These are phyloP conservation scores for Canis aureus DNA, from an alignment of 2,113 vertebrate species.

Conservation along the genomic window DNA sequence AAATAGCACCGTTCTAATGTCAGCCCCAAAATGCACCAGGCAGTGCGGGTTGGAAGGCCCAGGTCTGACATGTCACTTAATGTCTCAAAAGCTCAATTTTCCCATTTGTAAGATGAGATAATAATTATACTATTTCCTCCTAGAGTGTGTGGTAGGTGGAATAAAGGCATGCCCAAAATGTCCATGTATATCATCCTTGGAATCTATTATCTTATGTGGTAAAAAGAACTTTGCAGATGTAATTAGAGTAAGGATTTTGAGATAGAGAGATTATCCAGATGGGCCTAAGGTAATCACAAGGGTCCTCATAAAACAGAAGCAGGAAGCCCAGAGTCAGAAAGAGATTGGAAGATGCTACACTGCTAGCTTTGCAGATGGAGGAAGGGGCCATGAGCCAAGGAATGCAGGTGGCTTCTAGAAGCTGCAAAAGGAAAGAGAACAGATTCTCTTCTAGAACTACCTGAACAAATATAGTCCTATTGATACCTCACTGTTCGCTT, in stretches of 20 bases:
- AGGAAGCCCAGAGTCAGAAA: neutral
- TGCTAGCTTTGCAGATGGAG: neutral
- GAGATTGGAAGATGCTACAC: neutral
- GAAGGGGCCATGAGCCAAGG: neutral
- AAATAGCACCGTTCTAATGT: neutral
- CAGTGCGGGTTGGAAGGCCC: neutral
- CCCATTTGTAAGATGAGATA: neutral
- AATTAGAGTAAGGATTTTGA: slow-evolving; percentile 9
- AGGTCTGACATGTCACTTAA: neutral
- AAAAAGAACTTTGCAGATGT: neutral
- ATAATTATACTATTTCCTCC: neutral
- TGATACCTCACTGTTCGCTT: neutral
- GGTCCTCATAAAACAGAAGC: neutral
- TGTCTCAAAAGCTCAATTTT: neutral
- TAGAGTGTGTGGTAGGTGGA: neutral
- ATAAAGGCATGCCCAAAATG: neutral
- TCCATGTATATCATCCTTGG: neutral
- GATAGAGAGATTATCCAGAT: neutral
- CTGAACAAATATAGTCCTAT: neutral
- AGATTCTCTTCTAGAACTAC: neutral
- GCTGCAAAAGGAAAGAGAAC: neutral
- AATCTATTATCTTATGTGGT: neutral
- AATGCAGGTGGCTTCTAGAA: neutral
- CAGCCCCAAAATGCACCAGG: neutral
- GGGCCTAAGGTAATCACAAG: neutral